phyloP scores from a whole-genome alignment of 2,113 vertebrate species.

The Rhinoderma darwinii region DNA sequence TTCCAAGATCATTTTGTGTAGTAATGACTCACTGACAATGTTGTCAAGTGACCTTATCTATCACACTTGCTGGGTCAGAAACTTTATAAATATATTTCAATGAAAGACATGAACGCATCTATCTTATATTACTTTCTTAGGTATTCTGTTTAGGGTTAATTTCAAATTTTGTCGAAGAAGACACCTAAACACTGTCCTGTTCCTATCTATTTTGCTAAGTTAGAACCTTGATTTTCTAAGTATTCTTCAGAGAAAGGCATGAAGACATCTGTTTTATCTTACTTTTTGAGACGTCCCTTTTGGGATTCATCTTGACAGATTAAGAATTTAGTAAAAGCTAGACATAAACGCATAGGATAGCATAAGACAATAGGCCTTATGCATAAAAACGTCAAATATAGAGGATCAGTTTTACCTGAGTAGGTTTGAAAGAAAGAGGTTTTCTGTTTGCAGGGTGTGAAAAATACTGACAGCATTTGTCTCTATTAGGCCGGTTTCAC shows the following conservation, averaged over 20 bases:
- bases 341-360: not conserved
- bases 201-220: not conserved
- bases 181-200: not conserved
- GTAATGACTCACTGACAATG: conserved; percentile 44
- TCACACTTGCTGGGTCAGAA: not conserved
- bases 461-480: no score
- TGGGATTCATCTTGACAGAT: not conserved
- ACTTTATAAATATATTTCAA: not conserved
- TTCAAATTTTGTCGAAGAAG: not conserved
- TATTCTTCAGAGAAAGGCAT: not conserved
- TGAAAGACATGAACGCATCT: not conserved
- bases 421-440: no score
- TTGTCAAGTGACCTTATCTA: conserved; percentile 48
- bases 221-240: not conserved
- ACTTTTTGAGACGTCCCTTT: not conserved
- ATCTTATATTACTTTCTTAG: not conserved
- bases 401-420: no score
- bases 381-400: not conserved
- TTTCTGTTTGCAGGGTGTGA: no score
- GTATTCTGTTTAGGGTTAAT: not conserved
- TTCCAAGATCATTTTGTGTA: conserved; percentile 29
- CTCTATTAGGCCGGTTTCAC: no score
- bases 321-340: not conserved
- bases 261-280: not conserved
- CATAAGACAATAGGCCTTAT: not conserved